Evolutionary conservation across 1,140 invertebrate species (phyloP).

Genomic region (Phthorimaea operculella): DNA sequence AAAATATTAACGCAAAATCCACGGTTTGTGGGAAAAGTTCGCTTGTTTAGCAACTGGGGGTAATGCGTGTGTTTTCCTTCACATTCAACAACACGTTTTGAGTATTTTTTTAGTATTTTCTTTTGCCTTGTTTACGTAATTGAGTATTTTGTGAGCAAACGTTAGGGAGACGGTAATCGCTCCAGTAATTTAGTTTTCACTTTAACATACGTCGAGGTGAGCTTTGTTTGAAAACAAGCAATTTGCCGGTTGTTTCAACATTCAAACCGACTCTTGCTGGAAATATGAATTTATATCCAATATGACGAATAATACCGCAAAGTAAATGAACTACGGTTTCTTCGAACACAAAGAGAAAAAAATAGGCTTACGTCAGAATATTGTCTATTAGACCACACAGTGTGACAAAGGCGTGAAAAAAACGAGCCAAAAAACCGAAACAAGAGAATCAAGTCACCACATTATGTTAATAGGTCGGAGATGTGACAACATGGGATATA

Average conservation of each 20-base stretch:
- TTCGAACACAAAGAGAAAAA: conserved; percentile 16
- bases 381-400: conserved; percentile 40
- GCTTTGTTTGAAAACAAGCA: conserved; percentile 5
- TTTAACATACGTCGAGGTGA: conserved; percentile 2
- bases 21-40: conserved; percentile 55
- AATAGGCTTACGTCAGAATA: conserved; percentile 16
- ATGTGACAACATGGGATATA: conserved; percentile 57
- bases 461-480: conserved; percentile 53
- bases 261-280: not conserved
- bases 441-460: conserved; percentile 40
- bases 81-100: conserved; percentile 35
- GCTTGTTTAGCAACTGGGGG: conserved; percentile 55
- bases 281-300: conserved; percentile 24
- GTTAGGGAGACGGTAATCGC: conserved; percentile 42
- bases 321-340: conserved; percentile 16
- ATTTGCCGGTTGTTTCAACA: not conserved
- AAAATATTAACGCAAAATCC: conserved; percentile 55
- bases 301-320: conserved; percentile 11
- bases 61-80: conserved; percentile 50
- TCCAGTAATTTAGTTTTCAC: conserved; percentile 44
- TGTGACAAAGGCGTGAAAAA: conserved; percentile 27
- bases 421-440: conserved; percentile 35
- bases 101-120: conserved; percentile 34
- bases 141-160: conserved; percentile 57
- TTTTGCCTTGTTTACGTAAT: conserved; percentile 53